Evolutionary conservation across 2,888 invertebrate species (phyloP).

Genomic region (Cephus nigrinus): DNA sequence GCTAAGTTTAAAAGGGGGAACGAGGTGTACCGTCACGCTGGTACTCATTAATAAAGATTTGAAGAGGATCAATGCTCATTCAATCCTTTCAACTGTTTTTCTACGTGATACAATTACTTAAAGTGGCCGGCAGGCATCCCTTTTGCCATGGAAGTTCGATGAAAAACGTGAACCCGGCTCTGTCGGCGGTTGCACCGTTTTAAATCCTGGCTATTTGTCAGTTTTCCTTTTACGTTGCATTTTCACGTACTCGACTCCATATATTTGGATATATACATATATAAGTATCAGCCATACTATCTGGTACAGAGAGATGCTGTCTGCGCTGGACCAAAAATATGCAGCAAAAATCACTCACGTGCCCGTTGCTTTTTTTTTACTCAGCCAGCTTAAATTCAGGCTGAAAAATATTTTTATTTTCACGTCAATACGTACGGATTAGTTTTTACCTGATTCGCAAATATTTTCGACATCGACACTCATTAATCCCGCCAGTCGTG

Average conservation of each 20-base stretch:
- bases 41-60: neutral
- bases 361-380: neutral
- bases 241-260: neutral
- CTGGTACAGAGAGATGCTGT: neutral
- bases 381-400: neutral
- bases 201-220: constrained; percentile 51
- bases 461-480: neutral
- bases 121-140: constrained; percentile 32
- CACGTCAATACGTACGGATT: neutral
- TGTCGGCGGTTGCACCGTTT: constrained; percentile 37
- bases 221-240: constrained; percentile 27
- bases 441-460: neutral
- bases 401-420: no score
- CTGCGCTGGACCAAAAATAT: neutral
- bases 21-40: neutral
- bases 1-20: neutral
- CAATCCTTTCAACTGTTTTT: constrained; percentile 15
- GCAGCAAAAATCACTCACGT: neutral
- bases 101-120: constrained; percentile 51
- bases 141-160: constrained; percentile 32
- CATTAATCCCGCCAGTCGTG: neutral
- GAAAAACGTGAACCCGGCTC: constrained; percentile 46
- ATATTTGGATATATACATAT: neutral
- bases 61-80: neutral
- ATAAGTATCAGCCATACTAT: neutral